phyloP scores from a whole-genome alignment of 2,888 invertebrate species.

The Troides helena region DNA sequence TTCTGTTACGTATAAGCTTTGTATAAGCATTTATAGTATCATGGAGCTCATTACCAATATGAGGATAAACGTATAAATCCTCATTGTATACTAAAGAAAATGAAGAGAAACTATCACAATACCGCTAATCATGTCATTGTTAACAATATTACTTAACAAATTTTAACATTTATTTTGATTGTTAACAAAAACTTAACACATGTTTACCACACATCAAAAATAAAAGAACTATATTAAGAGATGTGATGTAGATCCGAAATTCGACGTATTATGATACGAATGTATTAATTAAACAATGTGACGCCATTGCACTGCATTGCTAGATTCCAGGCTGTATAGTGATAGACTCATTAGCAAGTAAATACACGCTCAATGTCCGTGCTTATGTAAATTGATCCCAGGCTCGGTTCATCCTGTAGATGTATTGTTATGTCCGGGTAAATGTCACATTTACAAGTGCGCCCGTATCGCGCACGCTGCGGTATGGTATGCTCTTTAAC shows the following conservation, averaged over 20 bases:
- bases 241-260: not conserved
- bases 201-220: not conserved
- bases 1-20: too few relatives aligned
- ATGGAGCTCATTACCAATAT: too few relatives aligned
- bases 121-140: not conserved
- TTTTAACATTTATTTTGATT: not conserved
- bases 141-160: not conserved
- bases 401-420: slow-evolving; percentile 25
- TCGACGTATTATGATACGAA: slow-evolving; percentile 5
- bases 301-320: slow-evolving; percentile 23
- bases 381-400: slow-evolving; percentile 30
- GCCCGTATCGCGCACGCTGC: slow-evolving; percentile 12
- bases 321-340: slow-evolving; percentile 21
- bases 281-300: slow-evolving; percentile 21
- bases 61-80: too few relatives aligned
- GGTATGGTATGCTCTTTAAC: slow-evolving; percentile 17
- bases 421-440: slow-evolving; percentile 28
- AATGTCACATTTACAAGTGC: slow-evolving; percentile 29
- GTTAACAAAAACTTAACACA: not conserved
- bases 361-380: slow-evolving; percentile 27
- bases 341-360: slow-evolving; percentile 31
- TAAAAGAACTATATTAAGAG: not conserved
- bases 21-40: too few relatives aligned
- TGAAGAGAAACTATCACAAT: not conserved
- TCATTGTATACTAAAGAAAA: too few relatives aligned